Conservation (phyloP, 2,113 vertebrate genomes). For the Morone chrysops region DNA sequence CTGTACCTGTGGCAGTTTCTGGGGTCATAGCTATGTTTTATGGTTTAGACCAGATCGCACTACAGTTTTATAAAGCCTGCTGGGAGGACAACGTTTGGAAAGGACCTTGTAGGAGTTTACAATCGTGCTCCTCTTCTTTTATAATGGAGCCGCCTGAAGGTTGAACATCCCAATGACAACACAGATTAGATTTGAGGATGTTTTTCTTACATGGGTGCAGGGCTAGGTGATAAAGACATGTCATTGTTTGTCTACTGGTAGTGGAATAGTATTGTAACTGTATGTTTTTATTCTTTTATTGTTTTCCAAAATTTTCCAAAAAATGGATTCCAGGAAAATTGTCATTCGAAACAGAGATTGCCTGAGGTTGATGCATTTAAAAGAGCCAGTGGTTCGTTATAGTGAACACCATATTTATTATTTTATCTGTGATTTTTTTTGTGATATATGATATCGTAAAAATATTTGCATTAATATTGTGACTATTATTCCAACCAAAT, state of each 20-base stretch:
- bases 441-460: slow-evolving; percentile 5
- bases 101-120: slow-evolving; percentile 48
- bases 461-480: slow-evolving; percentile 5
- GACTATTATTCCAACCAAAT: background rate
- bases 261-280: background rate
- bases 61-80: slow-evolving; percentile 14
- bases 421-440: slow-evolving; percentile 13
- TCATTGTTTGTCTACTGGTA: slow-evolving; percentile 18
- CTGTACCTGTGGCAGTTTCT: slow-evolving; percentile 6
- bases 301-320: background rate
- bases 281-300: slow-evolving; percentile 1
- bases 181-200: slow-evolving; percentile 23
- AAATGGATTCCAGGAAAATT: background rate
- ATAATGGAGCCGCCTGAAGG: slow-evolving; percentile 4
- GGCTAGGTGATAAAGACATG: slow-evolving; percentile 37
- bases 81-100: slow-evolving; percentile 7
- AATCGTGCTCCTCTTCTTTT: slow-evolving; percentile 27
- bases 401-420: background rate
- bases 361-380: background rate
- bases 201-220: slow-evolving; percentile 18
- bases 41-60: slow-evolving; percentile 36
- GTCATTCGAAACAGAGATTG: background rate
- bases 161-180: slow-evolving; percentile 30
- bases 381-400: background rate
- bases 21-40: slow-evolving; percentile 36